Conservation (phyloP, 2,888 invertebrate genomes). For the Ellobium chinense region DNA sequence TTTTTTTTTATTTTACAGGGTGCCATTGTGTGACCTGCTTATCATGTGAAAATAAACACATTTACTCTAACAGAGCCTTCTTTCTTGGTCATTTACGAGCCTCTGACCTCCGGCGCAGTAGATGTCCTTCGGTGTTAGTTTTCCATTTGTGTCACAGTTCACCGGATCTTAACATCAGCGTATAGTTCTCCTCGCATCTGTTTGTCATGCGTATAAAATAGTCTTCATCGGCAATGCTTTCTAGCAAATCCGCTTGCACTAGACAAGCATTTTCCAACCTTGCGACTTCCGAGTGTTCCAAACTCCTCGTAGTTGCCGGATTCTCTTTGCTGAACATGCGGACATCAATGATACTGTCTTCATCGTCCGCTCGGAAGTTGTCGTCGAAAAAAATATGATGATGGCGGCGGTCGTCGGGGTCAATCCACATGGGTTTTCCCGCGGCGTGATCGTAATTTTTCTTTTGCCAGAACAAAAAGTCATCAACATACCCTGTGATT, state of each 20-base stretch:
- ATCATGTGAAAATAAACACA: too few relatives aligned
- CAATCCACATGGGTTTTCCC: conserved; percentile 76
- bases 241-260: conserved; percentile 76
- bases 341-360: conserved; percentile 77
- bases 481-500: conserved; percentile 74
- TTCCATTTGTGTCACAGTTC: conserved; percentile 25
- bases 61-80: too few relatives aligned
- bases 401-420: conserved; percentile 64
- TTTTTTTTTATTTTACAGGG: too few relatives aligned
- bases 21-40: too few relatives aligned
- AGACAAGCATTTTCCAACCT: conserved; percentile 71
- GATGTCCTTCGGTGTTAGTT: too few relatives aligned
- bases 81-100: too few relatives aligned
- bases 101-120: too few relatives aligned
- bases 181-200: conserved; percentile 70
- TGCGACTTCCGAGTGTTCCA: conserved; percentile 63
- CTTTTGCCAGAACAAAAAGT: conserved; percentile 74
- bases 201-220: conserved; percentile 73
- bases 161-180: conserved; percentile 31
- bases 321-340: conserved; percentile 64
- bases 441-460: conserved; percentile 69
- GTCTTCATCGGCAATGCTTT: conserved; percentile 69
- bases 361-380: conserved; percentile 75
- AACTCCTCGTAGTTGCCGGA: conserved; percentile 58
- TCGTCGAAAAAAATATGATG: conserved; percentile 79